Evolutionary conservation across 1,140 invertebrate genomes (phyloP), one percentile per base, ranked within the genome.

Genomic region (Polypedilum pembai): DNA sequence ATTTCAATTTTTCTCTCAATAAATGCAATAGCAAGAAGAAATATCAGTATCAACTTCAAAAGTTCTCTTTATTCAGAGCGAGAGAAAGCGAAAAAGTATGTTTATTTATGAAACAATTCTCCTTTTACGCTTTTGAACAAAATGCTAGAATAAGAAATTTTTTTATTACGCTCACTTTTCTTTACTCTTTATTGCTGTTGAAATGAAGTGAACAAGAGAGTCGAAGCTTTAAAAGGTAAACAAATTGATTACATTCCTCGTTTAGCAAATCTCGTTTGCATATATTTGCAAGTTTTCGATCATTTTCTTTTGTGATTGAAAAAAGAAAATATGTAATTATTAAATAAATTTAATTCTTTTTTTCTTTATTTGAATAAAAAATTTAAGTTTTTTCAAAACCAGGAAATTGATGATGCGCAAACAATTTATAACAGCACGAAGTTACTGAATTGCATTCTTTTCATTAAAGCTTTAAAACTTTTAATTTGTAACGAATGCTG

Each of bases 141-240:
- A 56, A 33, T 5, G 24, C 5, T 33, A 33, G 24, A 56, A 56
- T 15, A 56, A 56, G 45, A 4, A 56, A 56, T 15, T 12, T 56
- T 45, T 56, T 56, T 56, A 56, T 56, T 56, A 56, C 45, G n/a
- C 12, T 56, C 45, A 56, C 45, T 56, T 56, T 56, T 56, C n/a
- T n/a, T 56, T n/a, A 12, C 12, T 56, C 15, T 56, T 56, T 56
- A 56, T 56, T 12, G 12, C 45, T 56, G 12, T 56, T 56, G n/a
- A 56, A 56, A 56, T 12, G 45, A 56, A 56, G 45, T 3, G 45
- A 56, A 56, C n/a, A 56, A 56, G n/a, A 56, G 3, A 56, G 45
- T 15, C 12, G 15, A n/a, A 56, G 45, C 45, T 15, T 56, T 56
- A 56, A 56, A 15, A 56, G 12, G 45, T 56, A 56, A 56, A 56